A percentile compares a stretch with the other conserved stretches of the same genome.
phyloP scores from a whole-genome alignment of 2,113 vertebrate genomes.

The Mustelus asterias region DNA sequence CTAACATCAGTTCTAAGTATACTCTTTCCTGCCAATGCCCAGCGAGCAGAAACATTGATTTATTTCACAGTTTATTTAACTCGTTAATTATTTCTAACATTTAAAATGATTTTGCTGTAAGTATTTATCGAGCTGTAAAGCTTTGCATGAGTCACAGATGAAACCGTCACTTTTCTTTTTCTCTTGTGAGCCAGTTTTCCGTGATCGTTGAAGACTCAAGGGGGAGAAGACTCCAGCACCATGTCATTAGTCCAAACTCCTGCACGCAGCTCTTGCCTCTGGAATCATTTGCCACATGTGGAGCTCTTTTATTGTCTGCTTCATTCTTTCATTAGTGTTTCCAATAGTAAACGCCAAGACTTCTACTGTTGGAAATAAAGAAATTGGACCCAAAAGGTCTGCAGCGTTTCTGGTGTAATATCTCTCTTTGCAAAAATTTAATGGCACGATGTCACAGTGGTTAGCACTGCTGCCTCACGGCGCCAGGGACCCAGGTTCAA shows the following conservation, averaged over 20 bases:
- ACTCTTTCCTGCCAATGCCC: background rate
- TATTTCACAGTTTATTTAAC: background rate
- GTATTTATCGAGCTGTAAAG: constrained; percentile 9
- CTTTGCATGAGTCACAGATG: background rate
- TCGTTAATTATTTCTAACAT: background rate
- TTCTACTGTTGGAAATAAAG: background rate
- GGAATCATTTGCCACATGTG: background rate
- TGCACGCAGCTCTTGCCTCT: background rate
- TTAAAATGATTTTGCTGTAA: background rate
- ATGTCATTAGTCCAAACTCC: background rate
- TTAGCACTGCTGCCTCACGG: too few species aligned
- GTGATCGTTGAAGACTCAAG: background rate
- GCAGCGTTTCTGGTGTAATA: background rate
- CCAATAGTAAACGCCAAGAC: background rate
- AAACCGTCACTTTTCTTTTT: background rate
- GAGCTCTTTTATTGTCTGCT: background rate
- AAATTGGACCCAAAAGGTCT: background rate
- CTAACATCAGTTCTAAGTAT: background rate
- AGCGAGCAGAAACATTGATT: background rate
- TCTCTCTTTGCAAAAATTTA: background rate
- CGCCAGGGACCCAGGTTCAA: too few species aligned
- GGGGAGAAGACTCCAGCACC: background rate
- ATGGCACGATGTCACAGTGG: background rate
- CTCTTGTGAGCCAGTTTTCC: background rate
- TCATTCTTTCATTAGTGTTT: background rate